These are phyloP conservation scores for Chamaetylas fuelleborni DNA, from an alignment of 2,113 vertebrate species.

Conservation along the genomic window DNA sequence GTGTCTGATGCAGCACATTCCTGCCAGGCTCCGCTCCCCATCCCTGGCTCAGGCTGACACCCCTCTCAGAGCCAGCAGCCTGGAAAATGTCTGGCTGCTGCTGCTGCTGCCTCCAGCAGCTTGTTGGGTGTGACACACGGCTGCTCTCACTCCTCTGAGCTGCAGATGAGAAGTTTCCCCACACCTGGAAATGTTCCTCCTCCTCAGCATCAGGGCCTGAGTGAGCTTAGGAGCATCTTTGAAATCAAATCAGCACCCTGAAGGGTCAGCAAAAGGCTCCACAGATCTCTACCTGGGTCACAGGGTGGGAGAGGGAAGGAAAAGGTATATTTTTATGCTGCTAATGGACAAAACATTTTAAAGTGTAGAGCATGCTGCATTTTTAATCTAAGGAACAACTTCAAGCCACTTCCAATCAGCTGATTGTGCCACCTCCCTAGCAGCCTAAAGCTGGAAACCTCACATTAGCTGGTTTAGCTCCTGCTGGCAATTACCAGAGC, in stretches of 20 bases:
- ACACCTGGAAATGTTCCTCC: background rate
- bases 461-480: background rate
- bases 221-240: background rate
- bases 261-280: background rate
- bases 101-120: background rate
- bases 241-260: background rate
- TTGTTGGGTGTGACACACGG: background rate
- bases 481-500: background rate
- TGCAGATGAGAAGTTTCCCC: background rate
- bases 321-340: background rate
- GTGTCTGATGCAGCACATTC: fast-evolving
- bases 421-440: background rate
- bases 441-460: background rate
- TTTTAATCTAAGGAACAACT: background rate
- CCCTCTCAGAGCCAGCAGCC: background rate
- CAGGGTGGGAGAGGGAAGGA: background rate
- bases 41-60: background rate
- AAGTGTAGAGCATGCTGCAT: background rate
- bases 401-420: background rate
- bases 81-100: background rate
- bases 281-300: background rate
- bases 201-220: background rate
- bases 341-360: background rate
- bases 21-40: fast-evolving
- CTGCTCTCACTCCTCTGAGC: background rate